Evolutionary conservation across 2,797 vertebrate species (phyloP).

Genomic region (Novumbra hubbsi): DNA sequence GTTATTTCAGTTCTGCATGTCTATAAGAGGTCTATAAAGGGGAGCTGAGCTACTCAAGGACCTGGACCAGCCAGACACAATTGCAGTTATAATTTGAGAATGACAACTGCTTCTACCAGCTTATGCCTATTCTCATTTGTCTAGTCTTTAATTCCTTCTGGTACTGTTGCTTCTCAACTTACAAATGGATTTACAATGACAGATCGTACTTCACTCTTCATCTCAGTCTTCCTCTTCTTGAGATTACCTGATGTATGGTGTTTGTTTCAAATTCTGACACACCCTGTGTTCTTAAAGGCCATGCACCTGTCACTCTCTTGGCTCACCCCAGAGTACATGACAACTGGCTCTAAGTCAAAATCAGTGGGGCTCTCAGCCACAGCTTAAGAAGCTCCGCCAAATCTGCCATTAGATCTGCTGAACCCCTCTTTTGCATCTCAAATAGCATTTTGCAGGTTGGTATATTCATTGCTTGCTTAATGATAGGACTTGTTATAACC

Average conservation of each 20-base stretch:
- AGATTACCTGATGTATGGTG: background rate
- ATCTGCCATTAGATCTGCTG: conserved; percentile 31
- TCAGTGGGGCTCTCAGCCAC: conserved; percentile 18
- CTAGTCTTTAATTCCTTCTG: conserved; percentile 49
- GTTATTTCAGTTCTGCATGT: no score
- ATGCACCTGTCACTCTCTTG: conserved; percentile 64
- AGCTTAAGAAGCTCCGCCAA: conserved; percentile 35
- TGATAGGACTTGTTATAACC: background rate
- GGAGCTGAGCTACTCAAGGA: conserved; percentile 40
- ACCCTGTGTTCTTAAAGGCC: conserved; percentile 29
- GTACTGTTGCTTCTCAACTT: conserved; percentile 40
- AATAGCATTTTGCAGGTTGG: conserved; percentile 12
- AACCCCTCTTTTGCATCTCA: conserved; percentile 24
- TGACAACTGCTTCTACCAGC: conserved; percentile 44
- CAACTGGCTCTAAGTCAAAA: conserved; percentile 47
- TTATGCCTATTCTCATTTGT: conserved; percentile 37
- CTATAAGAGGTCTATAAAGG: conserved; percentile 35
- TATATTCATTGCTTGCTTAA: conserved; percentile 20
- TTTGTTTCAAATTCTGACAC: background rate
- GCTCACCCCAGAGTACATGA: conserved; percentile 45
- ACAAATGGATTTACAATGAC: conserved; percentile 53
- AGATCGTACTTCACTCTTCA: conserved; percentile 48
- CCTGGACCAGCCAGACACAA: conserved; percentile 55
- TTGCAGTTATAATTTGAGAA: conserved; percentile 64
- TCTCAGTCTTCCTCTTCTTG: background rate